Evolutionary conservation across 2,888 invertebrate genomes (phyloP), one percentile per base, ranked within the genome.

Genomic region (Brassicogethes aeneus): DNA sequence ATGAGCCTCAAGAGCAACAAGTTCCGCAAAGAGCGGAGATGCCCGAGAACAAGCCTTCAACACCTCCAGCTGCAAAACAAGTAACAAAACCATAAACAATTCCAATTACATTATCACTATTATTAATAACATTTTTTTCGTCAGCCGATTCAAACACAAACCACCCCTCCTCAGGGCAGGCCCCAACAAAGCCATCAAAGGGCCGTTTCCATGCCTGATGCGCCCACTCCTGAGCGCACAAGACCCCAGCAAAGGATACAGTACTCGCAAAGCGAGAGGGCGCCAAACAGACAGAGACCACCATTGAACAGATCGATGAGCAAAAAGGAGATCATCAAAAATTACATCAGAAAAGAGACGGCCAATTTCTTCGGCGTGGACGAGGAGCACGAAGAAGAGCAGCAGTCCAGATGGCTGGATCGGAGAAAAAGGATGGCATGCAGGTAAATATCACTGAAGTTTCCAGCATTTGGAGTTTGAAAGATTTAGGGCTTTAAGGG

Each of bases 331-430:
- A 61, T 67, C 58, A 58, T 74, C 54, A 68, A 71, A 64, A 65
- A 82, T 61, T 85, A 82, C 66, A 79, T 89, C 60, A 85, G 80
- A 62, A 75, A 80, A 52, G 86, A 87, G 64, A 85, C 88, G 42
- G 85, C 85, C 41, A 83, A 81, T 53, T 90, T 90, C 70, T 89
- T 91, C 65, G 90, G 89, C 14, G 82, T 91, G 42, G 83, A 85
- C 59, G 83, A 83, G 58, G 82, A 82, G 54, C 79, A 79, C 53
- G 85, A 86, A 64, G 76, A 77, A 55, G 76, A 80, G 59, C 50
- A 55, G 37, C 77, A 78, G 62, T 73, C 80, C 60, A 68, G 82
- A 62, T 90, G 90, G 90, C 72, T 82, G 58, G 86, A 88, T 61
- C 74, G 89, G 62, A 74, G 89, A 63, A 78, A 82, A 64, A 71